Conservation (phyloP, 2,113 vertebrate genomes). For the Bubo blakistoni region DNA sequence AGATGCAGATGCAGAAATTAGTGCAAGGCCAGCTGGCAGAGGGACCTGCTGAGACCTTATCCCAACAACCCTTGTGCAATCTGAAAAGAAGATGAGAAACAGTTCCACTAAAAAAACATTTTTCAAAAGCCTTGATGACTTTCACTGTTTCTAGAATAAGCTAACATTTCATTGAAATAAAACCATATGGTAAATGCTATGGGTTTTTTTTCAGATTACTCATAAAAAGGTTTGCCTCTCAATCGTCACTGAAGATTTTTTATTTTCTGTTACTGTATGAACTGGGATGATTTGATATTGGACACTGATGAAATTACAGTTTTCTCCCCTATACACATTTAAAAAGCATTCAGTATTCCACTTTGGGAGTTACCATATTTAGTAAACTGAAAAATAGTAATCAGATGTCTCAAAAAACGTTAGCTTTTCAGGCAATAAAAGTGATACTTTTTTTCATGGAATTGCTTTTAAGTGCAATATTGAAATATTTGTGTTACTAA, state of each 20-base stretch:
- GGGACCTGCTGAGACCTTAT: neutral
- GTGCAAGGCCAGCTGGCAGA: neutral
- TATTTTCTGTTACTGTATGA: neutral
- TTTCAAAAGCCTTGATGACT: conserved; percentile 18
- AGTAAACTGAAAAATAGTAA: neutral
- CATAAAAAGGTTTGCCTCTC: neutral
- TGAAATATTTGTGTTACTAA: neutral
- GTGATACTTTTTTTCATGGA: neutral
- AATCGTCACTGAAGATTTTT: neutral
- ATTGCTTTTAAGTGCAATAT: neutral
- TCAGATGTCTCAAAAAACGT: neutral
- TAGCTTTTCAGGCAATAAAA: neutral
- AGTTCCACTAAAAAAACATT: neutral
- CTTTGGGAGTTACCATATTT: neutral
- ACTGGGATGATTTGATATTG: neutral
- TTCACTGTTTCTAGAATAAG: neutral
- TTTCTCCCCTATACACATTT: neutral
- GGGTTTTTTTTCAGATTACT: neutral
- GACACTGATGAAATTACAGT: neutral
- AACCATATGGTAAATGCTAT: neutral
- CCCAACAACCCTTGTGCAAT: neutral
- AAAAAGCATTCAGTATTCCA: neutral
- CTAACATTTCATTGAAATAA: neutral
- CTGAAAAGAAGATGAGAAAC: neutral
- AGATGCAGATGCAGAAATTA: neutral